Evolutionary conservation across 2,113 vertebrate species (phyloP).

Genomic region (Psammodynastes pulverulentus): DNA sequence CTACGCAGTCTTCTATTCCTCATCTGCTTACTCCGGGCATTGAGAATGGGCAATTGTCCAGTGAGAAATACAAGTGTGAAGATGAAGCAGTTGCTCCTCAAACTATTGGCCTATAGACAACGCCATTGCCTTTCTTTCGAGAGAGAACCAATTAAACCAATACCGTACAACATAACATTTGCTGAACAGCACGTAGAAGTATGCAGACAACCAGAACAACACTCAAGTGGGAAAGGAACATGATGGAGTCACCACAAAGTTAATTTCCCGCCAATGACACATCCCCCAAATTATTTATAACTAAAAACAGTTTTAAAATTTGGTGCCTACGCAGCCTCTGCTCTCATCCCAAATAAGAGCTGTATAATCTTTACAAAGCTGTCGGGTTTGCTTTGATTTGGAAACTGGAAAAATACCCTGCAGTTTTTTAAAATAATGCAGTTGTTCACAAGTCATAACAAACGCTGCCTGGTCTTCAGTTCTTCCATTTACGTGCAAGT

Average conservation of each 20-base stretch:
- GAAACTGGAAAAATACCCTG: neutral
- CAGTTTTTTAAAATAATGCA: neutral
- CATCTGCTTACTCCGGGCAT: neutral
- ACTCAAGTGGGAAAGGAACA: constrained; percentile 22
- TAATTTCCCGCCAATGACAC: constrained; percentile 6
- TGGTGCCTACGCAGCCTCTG: neutral
- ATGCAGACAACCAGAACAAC: constrained; percentile 29
- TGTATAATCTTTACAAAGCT: neutral
- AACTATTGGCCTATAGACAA: neutral
- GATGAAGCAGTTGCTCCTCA: neutral
- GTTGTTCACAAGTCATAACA: neutral
- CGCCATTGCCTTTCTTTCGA: neutral
- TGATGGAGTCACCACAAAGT: constrained; percentile 23
- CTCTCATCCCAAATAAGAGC: neutral
- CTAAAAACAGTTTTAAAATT: neutral
- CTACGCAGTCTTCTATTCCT: neutral
- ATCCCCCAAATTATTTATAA: neutral
- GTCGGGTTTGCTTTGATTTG: neutral
- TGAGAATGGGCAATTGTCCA: neutral
- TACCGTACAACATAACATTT: neutral
- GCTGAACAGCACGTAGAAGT: neutral
- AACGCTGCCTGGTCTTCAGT: neutral
- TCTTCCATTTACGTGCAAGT: neutral
- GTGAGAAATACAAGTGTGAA: neutral
- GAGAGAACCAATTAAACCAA: neutral